Evolutionary conservation across 1,140 invertebrate species (phyloP).

Genomic region (Drosophila lacteicornis): DNA sequence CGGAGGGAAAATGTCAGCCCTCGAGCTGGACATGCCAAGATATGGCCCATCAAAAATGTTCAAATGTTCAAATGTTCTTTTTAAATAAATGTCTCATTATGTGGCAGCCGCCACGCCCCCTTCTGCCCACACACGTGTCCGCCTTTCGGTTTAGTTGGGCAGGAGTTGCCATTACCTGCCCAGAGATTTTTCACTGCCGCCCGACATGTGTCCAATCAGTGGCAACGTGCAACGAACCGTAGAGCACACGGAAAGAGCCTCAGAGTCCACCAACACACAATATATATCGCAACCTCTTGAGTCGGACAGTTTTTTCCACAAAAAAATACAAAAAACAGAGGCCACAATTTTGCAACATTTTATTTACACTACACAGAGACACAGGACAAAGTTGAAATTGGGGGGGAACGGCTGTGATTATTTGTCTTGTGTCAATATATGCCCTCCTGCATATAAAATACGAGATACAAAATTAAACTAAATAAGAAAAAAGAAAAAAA

Average conservation of each 20-base stretch:
- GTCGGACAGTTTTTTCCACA: constrained; percentile 8
- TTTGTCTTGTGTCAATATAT: constrained; percentile 59
- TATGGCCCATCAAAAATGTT: constrained; percentile 53
- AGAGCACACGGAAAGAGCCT: constrained; percentile 33
- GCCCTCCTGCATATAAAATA: constrained; percentile 56
- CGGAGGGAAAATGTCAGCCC: constrained; percentile 26
- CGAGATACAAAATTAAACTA: constrained; percentile 28
- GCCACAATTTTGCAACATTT: constrained; percentile 44
- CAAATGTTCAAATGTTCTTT: constrained; percentile 53
- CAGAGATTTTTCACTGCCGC: constrained; percentile 50
- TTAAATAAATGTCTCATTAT: constrained; percentile 67
- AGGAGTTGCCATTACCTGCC: constrained; percentile 27
- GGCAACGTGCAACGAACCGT: constrained; percentile 59
- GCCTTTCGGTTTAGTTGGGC: constrained; percentile 33
- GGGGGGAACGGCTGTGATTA: constrained; percentile 31
- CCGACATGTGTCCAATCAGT: constrained; percentile 64
- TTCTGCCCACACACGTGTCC: constrained; percentile 38
- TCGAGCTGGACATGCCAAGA: constrained; percentile 26
- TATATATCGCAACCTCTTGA: constrained; percentile 10
- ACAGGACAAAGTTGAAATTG: constrained; percentile 15
- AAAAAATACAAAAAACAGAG: constrained; percentile 9
- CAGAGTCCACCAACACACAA: constrained; percentile 14
- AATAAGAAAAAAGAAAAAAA: constrained; percentile 18
- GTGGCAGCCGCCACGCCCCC: constrained; percentile 28
- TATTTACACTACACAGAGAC: constrained; percentile 47